Percentiles rank a stretch among this genome's conserved stretches.
phyloP scores from a whole-genome alignment of 2,113 vertebrate genomes.

The Speoplatyrhinus poulsoni region DNA sequence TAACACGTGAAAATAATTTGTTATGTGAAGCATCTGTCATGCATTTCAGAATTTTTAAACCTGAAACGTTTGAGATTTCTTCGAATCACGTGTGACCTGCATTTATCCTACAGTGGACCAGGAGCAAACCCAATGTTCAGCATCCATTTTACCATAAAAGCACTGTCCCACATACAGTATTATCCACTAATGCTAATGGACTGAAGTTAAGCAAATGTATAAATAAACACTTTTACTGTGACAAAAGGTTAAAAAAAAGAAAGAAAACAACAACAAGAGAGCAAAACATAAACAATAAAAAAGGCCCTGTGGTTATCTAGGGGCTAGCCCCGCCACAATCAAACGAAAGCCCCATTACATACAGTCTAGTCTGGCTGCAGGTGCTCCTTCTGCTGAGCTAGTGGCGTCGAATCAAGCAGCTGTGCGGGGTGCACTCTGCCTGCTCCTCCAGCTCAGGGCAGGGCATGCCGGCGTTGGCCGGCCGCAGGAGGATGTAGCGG shows the following conservation, averaged over 20 bases:
- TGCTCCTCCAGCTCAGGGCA: conserved; percentile 82
- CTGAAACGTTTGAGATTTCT: conserved; percentile 2
- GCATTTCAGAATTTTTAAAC: not conserved
- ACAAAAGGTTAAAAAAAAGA: conserved; percentile 8
- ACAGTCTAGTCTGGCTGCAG: conserved; percentile 32
- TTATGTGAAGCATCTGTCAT: conserved; percentile 1
- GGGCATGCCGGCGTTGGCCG: conserved; percentile 75
- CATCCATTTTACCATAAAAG: not conserved
- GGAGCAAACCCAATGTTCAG: not conserved
- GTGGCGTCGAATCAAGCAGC: conserved; percentile 63
- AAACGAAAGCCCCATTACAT: conserved; percentile 50
- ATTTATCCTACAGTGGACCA: not conserved
- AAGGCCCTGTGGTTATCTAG: conserved; percentile 12
- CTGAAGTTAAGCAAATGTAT: conserved; percentile 8
- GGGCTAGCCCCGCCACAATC: conserved; percentile 43
- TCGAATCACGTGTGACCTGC: conserved; percentile 1
- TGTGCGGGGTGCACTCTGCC: conserved; percentile 72
- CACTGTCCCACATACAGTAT: not conserved
- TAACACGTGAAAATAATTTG: no score
- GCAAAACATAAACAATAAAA: no score
- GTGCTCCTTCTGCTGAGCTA: conserved; percentile 39
- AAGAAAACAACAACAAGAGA: no score
- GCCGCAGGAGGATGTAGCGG: conserved; percentile 80
- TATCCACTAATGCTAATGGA: conserved; percentile 1
- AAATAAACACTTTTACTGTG: conserved; percentile 18